Conservation (phyloP, 2,888 invertebrate genomes). For the Cantharis rustica region DNA sequence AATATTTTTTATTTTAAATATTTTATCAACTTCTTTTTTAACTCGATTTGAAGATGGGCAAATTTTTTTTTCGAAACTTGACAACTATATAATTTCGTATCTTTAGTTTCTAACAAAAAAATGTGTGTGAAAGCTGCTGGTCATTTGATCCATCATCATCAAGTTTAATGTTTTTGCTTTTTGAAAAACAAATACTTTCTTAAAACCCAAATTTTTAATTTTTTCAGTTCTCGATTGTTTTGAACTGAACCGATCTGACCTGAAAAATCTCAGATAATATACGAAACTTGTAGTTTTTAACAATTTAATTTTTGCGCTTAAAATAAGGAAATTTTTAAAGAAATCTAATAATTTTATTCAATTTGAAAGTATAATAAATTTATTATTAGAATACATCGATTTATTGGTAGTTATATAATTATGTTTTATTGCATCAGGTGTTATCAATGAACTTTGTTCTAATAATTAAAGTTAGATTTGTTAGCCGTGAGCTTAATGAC, state of each 20-base stretch:
- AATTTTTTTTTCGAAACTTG: neutral
- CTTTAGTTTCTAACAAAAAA: too few relatives aligned
- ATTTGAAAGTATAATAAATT: neutral
- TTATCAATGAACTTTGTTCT: neutral
- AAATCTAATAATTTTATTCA: neutral
- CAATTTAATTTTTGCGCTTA: neutral
- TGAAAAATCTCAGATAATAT: too few relatives aligned
- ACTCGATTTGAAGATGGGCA: neutral
- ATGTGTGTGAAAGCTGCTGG: too few relatives aligned
- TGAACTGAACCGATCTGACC: too few relatives aligned
- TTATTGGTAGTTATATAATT: neutral
- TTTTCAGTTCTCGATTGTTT: too few relatives aligned
- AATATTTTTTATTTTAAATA: neutral
- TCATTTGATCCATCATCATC: too few relatives aligned
- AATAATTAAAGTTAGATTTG: neutral
- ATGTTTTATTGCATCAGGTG: neutral
- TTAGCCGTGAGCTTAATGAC: neutral
- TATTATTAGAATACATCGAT: neutral
- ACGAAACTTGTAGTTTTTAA: too few relatives aligned
- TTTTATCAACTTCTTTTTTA: neutral
- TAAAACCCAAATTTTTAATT: too few relatives aligned
- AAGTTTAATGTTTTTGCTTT: too few relatives aligned
- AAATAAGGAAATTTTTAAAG: neutral
- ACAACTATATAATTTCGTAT: too few relatives aligned
- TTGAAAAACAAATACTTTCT: too few relatives aligned